These are phyloP conservation scores for Protaetia brevitarsis DNA, from an alignment of 1,140 invertebrate species.

Conservation along the genomic window DNA sequence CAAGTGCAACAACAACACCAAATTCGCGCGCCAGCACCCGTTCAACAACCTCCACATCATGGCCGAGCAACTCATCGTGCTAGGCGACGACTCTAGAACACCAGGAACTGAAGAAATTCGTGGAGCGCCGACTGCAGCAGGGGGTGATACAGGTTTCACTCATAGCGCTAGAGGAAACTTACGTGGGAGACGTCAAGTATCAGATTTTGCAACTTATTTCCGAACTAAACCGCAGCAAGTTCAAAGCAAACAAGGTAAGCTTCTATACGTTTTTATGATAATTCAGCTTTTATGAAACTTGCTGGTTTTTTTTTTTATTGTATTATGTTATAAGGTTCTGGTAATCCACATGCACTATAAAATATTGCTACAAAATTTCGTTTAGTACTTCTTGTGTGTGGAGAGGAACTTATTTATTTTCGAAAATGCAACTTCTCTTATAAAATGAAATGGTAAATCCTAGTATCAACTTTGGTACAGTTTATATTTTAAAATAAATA, in stretches of 20 bases:
- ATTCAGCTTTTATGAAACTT: no score
- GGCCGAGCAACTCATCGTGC: background rate
- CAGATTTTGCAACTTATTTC: background rate
- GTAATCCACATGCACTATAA: no score
- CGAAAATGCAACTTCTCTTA: no score
- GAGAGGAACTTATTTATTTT: no score
- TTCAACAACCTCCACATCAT: background rate
- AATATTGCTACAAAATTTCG: no score
- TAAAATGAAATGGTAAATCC: no score
- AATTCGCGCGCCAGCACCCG: slow-evolving; percentile 9
- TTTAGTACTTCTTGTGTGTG: no score
- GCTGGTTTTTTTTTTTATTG: no score
- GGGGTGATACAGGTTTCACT: background rate
- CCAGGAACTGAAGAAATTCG: slow-evolving; percentile 1
- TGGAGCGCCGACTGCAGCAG: background rate
- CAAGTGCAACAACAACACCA: slow-evolving; percentile 25
- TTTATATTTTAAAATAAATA: no score
- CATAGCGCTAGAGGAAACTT: slow-evolving; percentile 18
- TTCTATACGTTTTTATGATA: no score
- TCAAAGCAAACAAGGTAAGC: slow-evolving; percentile 24
- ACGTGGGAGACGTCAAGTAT: slow-evolving; percentile 9
- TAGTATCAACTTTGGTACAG: no score
- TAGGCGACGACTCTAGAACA: background rate
- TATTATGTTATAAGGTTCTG: no score
- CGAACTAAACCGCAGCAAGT: slow-evolving; percentile 20